Conservation (phyloP, 2,888 invertebrate species). For the Psylliodes chrysocephalus region DNA sequence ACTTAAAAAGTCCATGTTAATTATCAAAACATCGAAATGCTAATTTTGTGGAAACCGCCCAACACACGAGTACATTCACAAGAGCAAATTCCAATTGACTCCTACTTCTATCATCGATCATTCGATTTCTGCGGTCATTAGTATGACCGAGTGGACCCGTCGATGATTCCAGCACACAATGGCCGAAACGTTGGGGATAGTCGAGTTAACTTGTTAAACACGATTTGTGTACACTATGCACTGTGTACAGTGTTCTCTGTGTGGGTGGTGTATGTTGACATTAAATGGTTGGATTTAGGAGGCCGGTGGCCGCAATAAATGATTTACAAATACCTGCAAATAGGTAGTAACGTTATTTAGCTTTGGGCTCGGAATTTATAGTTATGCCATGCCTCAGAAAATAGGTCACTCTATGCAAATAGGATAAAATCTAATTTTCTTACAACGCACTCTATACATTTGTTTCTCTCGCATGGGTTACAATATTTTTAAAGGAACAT, state of each 20-base stretch:
- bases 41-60: not conserved
- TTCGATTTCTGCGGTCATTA: slow-evolving; percentile 20
- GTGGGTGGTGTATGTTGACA: not conserved
- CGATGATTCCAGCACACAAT: slow-evolving; percentile 18
- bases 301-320: not conserved
- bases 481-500: too few species aligned
- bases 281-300: not conserved
- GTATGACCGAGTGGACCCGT: slow-evolving; percentile 19
- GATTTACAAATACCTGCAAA: not conserved
- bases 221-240: slow-evolving; percentile 1
- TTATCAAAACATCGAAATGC: not conserved
- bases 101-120: slow-evolving; percentile 25
- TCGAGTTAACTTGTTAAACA: slow-evolving; percentile 33
- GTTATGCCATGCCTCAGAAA: too few species aligned
- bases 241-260: slow-evolving; percentile 1
- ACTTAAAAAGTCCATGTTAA: too few species aligned
- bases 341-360: not conserved
- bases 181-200: slow-evolving; percentile 23
- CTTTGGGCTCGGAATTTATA: too few species aligned
- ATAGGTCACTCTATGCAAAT: too few species aligned
- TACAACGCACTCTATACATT: too few species aligned
- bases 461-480: too few species aligned
- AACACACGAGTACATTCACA: not conserved
- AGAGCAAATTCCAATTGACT: slow-evolving; percentile 24
- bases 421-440: too few species aligned